Evolutionary conservation across 1,140 invertebrate genomes (phyloP), one percentile per base, ranked within the genome.

Genomic region (Camponotus vicinus): DNA sequence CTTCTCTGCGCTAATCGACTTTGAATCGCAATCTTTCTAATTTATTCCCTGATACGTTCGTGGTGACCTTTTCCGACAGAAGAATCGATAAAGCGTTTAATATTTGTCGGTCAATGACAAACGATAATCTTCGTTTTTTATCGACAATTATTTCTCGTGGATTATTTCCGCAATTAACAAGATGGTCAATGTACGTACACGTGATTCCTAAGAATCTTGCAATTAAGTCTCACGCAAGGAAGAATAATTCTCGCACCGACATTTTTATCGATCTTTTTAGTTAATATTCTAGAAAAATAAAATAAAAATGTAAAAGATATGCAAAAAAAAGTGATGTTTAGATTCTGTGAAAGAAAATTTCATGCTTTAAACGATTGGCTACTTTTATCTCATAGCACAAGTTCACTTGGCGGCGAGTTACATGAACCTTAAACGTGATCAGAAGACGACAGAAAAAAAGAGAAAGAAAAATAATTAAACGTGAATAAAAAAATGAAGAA

Each of bases 11-110:
- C 40, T 66, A 9, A 61, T 45, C 59, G 85, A 88, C 90, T 89
- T 91, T 91, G 90, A 91, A 91, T 85, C 69, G 27, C 70, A 91
- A 64, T 69, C 55, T 63, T 59, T 21, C 61, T 21, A 34, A 80
- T 85, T 34, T 32, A 61, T 85, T 61, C 57, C 59, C 42, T 57
- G 27, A 49, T 66, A 61, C 57, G 40, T 15, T 13, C 49, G 34
- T 40, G 49, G 45, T 77, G 80, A 85, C 79, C 59, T 69, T 67
- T 67, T 57, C 52, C 49, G 21, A 67, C 37, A 42, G 64, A 79
- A 61, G 76, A 90, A 90, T 90, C 82, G 76, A 90, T 90, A 52
- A 49, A 37, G 37, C 42, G 42, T 84, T 85, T 89, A 75, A 63
- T 82, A 80, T 80, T 76, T 75, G 40, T 11, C 3, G 32, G 45